Conservation (phyloP, 2,888 invertebrate genomes). For the Mystacides longicornis region DNA sequence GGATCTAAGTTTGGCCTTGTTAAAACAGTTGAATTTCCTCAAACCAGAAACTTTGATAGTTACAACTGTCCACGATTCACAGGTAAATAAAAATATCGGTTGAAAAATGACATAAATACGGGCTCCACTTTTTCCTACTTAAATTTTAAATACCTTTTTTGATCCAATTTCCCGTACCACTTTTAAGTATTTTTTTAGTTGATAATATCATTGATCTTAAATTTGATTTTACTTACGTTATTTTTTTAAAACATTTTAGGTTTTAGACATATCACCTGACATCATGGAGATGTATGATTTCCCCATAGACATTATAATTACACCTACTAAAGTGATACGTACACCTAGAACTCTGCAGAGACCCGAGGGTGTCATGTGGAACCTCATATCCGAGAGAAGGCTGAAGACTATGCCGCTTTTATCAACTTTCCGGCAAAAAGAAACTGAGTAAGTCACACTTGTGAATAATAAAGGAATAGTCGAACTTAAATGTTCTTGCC, state of each 20-base stretch:
- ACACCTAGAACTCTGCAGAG: conserved; percentile 34
- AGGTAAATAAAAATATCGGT: conserved; percentile 52
- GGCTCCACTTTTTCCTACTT: no score
- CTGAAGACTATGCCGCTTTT: conserved; percentile 67
- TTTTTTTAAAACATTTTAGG: background rate
- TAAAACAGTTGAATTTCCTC: conserved; percentile 71
- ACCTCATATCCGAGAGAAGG: conserved; percentile 63
- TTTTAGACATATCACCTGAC: conserved; percentile 51
- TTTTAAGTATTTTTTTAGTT: no score
- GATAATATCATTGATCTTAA: no score
- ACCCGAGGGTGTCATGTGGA: conserved; percentile 74
- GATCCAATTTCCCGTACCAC: no score
- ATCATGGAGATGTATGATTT: conserved; percentile 75
- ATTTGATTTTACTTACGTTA: background rate
- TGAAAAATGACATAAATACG: no score
- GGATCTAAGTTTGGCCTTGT: conserved; percentile 76
- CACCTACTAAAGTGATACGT: conserved; percentile 62
- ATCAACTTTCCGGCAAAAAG: conserved; percentile 58
- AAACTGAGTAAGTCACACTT: conserved; percentile 63
- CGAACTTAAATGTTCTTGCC: no score
- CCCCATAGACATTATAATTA: conserved; percentile 79
- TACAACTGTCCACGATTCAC: conserved; percentile 79
- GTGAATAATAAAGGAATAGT: no score
- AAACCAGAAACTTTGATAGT: conserved; percentile 66
- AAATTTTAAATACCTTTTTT: no score